Percentiles rank a stretch among this genome's conserved stretches.
Conservation (phyloP, 2,888 invertebrate genomes). For the Drosophila gaucha region DNA sequence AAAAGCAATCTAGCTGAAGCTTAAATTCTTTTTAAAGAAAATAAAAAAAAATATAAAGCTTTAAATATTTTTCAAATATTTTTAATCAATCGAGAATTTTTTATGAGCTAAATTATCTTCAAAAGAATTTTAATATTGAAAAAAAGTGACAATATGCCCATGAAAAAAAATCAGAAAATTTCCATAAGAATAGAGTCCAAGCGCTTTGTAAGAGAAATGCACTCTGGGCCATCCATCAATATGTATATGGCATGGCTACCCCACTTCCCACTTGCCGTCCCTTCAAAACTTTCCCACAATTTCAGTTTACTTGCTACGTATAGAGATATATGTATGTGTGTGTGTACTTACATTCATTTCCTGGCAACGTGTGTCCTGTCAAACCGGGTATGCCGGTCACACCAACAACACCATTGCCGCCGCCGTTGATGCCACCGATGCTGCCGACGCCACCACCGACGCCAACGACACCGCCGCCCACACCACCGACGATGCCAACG, state of each 20-base stretch:
- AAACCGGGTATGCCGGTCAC: constrained; percentile 85
- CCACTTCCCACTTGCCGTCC: too few relatives aligned
- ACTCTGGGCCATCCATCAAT: constrained; percentile 31
- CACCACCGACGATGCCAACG: constrained; percentile 39
- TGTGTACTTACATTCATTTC: constrained; percentile 90
- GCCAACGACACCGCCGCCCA: constrained; percentile 52
- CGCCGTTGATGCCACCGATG: constrained; percentile 43
- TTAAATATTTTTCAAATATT: not conserved
- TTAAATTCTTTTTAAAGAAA: too few relatives aligned
- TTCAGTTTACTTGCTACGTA: not conserved
- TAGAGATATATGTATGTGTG: constrained; percentile 16
- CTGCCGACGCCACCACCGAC: constrained; percentile 48
- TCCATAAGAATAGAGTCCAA: constrained; percentile 4
- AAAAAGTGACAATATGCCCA: not conserved
- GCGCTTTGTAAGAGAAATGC: not conserved
- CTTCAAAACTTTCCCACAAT: too few relatives aligned
- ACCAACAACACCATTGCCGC: constrained; percentile 49
- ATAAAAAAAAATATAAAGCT: not conserved
- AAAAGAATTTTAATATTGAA: not conserved
- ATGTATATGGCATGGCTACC: not conserved
- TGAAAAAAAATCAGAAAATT: constrained; percentile 5
- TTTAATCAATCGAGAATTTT: not conserved
- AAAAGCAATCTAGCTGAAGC: not conserved
- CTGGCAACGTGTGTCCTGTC: constrained; percentile 89
- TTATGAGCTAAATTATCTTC: too few relatives aligned